Evolutionary conservation across 2,113 vertebrate genomes (phyloP), one percentile per base, ranked within the genome.

Genomic region (Oncorhynchus nerka): DNA sequence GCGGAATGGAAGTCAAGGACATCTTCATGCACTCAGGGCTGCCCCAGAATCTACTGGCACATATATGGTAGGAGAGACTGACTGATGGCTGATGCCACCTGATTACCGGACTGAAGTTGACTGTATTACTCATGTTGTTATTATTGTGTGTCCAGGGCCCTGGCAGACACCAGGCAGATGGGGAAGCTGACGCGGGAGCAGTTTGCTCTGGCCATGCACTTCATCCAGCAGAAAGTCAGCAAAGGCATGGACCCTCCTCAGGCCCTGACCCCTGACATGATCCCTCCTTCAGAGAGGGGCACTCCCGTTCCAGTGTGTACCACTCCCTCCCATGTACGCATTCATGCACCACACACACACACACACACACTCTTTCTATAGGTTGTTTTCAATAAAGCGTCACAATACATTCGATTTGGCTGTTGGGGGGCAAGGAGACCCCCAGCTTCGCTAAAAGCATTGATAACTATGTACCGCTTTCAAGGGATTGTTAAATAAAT

Each of bases 1-100:
- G 97, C 0, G 98, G 98, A 68, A 95, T 91, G 75, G 98, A 99
- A 91, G 97, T 98, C 30, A 99, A 98, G 83, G 97, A 99, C 1
- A 99, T 99, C 92, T 99, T 99, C 89, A 97, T 99, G 92, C 97
- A 99, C 69, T 99, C 98, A 0, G 97, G 96, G 73, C 95, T 99
- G 55, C 92, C 94, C 48, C 98, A 99, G 91, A 97, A 92, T 74
- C 64, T 97, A 57, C 93, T 99, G 20, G 98, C 98, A 7, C 97
- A 99, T 78, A 97, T 99, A 88, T 99, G 98, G 98, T 99, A 93
- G 90, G 93, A 30, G 28, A 57, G 5, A 8, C 55, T 20, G 11
- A 45, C 39, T 45, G 39, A 45, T 11, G 4, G 4, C 39, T 66
- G 9, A 15, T 19, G 26, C 2, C 39, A 45, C 39, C 39, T 45